Evolutionary conservation across 2,888 invertebrate genomes (phyloP), one percentile per base, ranked within the genome.

Genomic region (Galerucella nymphaeae): DNA sequence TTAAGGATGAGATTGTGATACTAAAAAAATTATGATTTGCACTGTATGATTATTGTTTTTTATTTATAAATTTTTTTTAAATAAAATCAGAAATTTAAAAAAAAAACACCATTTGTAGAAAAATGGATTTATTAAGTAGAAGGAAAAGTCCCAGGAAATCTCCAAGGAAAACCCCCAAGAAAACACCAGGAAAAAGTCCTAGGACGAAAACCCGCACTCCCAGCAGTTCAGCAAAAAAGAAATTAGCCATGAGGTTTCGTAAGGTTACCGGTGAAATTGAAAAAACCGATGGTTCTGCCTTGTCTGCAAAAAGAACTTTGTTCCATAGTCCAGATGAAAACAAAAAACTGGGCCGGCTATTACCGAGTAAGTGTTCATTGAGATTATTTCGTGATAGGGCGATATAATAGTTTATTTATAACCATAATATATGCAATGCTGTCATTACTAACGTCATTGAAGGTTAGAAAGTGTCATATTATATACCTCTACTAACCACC

Each of bases 261-360:
- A 77, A 81, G 77, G 75, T 82, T 72, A 79, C 81, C 11, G 84
- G 83, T 18, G 78, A 77, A 58, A 78, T 81, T 55, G 81, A 83
- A 73, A 80, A 80, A 66, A 53, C 70, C 9, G 14, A 38, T 6
- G 69, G 80, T 20, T 79, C 62, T 78, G 77, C 20, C 82, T 42
- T 64, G 23, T 42, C 57, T 9, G 63, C 92, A 0, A 94, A 93
- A 79, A 88, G 94, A 70, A 93, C 94, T 0, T 84, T 94, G 2
- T 94, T 94, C 80, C 90, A 93, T 79, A 94, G 94, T 82, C 94
- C 94, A 1, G 90, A 83, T 66, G 75, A 77, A 70, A 77, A 78
- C 72, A 79, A 67, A 62, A 76, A 75, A 67, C 74, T 76, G 65
- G 79, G 73, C 72, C 72, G 78, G 30, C 75, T 78, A 45, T 65